Conservation (phyloP, 23 tunicate species). For the Botrylloides violaceus region DNA sequence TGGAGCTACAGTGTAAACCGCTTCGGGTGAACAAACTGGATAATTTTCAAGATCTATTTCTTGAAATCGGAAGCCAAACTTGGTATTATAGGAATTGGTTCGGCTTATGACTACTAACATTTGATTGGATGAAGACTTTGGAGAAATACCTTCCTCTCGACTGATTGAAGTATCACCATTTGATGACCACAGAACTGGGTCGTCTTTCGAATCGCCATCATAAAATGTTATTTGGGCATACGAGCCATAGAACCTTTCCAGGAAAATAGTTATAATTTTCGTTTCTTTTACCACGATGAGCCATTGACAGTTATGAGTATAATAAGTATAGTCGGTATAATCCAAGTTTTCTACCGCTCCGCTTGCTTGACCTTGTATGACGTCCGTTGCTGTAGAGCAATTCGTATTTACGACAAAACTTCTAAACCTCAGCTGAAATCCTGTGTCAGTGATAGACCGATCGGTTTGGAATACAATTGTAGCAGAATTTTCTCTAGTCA, state of each 20-base stretch:
- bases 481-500: background rate
- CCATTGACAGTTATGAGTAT: constrained; percentile 3
- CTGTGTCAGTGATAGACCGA: background rate
- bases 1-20: background rate
- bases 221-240: constrained; percentile 5
- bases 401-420: background rate
- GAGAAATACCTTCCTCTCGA: background rate
- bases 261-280: background rate
- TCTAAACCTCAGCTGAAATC: constrained; percentile 8
- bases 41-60: background rate
- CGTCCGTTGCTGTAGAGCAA: background rate
- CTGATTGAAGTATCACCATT: background rate
- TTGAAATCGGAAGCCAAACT: background rate
- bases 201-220: constrained; percentile 8
- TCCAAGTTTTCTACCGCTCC: constrained; percentile 6
- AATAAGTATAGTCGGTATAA: constrained; percentile 5
- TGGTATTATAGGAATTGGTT: background rate
- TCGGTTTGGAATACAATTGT: background rate
- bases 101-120: constrained; percentile 1
- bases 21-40: background rate
- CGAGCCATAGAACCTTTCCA: background rate
- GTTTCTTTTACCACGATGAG: background rate
- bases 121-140: background rate
- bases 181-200: background rate
- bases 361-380: background rate